Conservation (phyloP, 2,113 vertebrate species). For the Cyprinodon tularosa region DNA sequence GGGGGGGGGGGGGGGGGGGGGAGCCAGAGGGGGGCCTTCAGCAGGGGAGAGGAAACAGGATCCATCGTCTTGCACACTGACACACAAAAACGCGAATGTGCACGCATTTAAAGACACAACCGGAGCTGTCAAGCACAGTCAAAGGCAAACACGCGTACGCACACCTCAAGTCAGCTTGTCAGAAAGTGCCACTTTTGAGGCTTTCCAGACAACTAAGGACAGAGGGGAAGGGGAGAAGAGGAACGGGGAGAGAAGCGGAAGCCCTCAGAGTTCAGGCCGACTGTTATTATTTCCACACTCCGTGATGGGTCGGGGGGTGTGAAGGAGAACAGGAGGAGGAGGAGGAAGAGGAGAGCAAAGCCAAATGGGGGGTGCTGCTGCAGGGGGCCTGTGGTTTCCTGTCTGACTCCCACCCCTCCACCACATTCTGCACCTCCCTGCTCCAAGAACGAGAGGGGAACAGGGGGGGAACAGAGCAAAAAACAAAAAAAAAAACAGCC, state of each 20-base stretch:
- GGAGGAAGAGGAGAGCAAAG: conserved; percentile 52
- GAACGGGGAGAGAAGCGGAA: conserved; percentile 65
- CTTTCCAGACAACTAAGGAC: conserved; percentile 70
- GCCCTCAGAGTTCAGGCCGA: conserved; percentile 71
- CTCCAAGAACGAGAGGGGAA: conserved; percentile 72
- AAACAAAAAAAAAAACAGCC: conserved; percentile 67
- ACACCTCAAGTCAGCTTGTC: conserved; percentile 44
- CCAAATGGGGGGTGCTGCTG: conserved; percentile 57
- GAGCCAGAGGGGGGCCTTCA: conserved; percentile 59
- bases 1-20: conserved; percentile 10
- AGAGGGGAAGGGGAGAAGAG: conserved; percentile 36
- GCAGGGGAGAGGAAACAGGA: conserved; percentile 59
- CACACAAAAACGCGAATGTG: conserved; percentile 5
- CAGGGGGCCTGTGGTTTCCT: conserved; percentile 86
- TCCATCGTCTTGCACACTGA: conserved; percentile 51
- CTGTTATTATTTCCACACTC: conserved; percentile 80
- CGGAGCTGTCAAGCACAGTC: conserved; percentile 35
- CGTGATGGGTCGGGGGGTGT: conserved; percentile 69
- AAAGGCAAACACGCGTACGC: conserved; percentile 17
- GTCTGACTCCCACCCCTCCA: conserved; percentile 74
- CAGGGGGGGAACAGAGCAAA: conserved; percentile 45
- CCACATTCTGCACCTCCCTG: conserved; percentile 55
- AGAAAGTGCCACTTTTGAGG: conserved; percentile 48
- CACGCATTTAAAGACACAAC: conserved; percentile 38
- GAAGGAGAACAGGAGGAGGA: conserved; percentile 50